These are phyloP conservation scores for Crax fasciolata DNA, from an alignment of 2,797 vertebrate genomes.

Conservation along the genomic window DNA sequence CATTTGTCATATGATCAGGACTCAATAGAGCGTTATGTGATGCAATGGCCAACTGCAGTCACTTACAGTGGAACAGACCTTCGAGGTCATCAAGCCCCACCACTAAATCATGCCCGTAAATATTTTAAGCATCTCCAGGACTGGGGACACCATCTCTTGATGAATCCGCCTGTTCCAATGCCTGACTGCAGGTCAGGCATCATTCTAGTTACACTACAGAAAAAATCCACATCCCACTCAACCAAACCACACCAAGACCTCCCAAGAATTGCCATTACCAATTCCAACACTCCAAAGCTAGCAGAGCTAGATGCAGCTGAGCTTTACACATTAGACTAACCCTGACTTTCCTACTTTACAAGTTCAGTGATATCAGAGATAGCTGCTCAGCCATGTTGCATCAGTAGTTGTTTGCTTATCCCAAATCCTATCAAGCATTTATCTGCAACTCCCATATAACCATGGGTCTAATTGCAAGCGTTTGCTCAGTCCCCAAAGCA, in stretches of 20 bases:
- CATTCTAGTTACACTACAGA: not conserved
- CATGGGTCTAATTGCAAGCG: not conserved
- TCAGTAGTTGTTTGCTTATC: not conserved
- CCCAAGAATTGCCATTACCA: not conserved
- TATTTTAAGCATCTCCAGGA: not conserved
- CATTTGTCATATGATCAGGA: fast-evolving
- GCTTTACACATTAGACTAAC: not conserved
- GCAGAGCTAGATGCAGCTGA: not conserved
- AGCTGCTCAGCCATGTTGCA: not conserved
- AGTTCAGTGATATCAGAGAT: not conserved
- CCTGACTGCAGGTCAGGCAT: not conserved
- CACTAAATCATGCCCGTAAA: too few species aligned
- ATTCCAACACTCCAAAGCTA: not conserved
- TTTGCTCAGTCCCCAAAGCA: not conserved
- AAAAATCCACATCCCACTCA: not conserved
- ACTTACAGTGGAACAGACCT: not conserved
- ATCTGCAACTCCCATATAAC: not conserved
- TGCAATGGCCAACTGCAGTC: fast-evolving
- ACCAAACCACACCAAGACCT: not conserved
- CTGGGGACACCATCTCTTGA: too few species aligned
- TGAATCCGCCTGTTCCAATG: too few species aligned
- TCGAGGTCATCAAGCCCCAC: not conserved
- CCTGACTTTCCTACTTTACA: not conserved
- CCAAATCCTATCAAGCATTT: not conserved
- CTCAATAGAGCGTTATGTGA: fast-evolving